Conservation (phyloP, 2,113 vertebrate species). For the Eonycteris spelaea region DNA sequence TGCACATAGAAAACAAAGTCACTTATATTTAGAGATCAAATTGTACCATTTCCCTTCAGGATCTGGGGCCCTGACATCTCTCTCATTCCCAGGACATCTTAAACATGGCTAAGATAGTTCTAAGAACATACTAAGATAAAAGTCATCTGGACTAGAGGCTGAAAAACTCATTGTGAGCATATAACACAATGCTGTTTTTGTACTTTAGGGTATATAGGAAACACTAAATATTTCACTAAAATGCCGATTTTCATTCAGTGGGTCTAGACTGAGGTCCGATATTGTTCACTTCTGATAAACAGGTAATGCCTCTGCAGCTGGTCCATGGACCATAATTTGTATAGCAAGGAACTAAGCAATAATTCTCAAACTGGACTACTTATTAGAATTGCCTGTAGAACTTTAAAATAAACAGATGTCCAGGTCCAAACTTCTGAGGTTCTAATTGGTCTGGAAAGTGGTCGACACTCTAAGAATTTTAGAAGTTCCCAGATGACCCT, state of each 20-base stretch:
- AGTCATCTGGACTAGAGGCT: neutral
- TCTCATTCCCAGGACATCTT: neutral
- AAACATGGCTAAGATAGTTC: neutral
- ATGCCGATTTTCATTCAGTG: neutral
- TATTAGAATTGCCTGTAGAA: neutral
- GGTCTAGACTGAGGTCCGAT: neutral
- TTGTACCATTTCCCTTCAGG: neutral
- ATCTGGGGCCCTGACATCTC: neutral
- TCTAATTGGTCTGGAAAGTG: neutral
- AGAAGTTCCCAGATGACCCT: neutral
- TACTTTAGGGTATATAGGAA: neutral
- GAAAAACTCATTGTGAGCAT: neutral
- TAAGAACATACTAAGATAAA: neutral
- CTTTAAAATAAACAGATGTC: neutral
- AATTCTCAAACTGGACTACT: neutral
- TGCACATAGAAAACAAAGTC: neutral
- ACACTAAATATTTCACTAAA: neutral
- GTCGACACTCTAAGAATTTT: neutral
- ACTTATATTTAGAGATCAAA: neutral
- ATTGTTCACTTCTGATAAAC: neutral
- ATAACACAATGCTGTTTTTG: neutral
- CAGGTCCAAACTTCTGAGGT: neutral
- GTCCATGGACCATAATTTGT: neutral
- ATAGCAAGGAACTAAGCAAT: neutral
- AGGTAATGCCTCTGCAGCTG: neutral